Evolutionary conservation across 1,140 invertebrate genomes (phyloP).

Genomic region (Musca domestica): DNA sequence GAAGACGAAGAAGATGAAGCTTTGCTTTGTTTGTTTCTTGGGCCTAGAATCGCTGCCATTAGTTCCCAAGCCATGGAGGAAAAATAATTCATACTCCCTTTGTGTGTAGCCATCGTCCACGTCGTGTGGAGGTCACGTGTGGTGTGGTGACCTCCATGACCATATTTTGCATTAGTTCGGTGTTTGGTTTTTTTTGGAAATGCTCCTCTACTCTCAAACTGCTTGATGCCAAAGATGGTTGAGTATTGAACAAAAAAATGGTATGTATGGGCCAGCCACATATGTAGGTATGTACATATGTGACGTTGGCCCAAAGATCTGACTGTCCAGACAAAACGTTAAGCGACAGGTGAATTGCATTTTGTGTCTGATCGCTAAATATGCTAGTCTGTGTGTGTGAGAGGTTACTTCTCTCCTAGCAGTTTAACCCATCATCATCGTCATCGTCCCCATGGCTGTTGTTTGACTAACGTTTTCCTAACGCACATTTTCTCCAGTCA

Average conservation of each 20-base stretch:
- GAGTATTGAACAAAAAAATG: neutral
- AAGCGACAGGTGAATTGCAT: slow-evolving; percentile 14
- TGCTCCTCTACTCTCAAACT: neutral
- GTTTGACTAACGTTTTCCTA: slow-evolving; percentile 15
- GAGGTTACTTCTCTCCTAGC: too few species aligned
- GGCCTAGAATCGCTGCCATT: neutral
- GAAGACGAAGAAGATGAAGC: neutral
- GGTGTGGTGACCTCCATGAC: slow-evolving; percentile 28
- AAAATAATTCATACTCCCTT: neutral
- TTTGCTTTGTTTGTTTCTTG: neutral
- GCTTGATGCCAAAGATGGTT: neutral
- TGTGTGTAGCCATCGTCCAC: neutral
- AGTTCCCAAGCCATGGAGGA: slow-evolving; percentile 10
- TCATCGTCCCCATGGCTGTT: too few species aligned
- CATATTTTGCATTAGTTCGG: slow-evolving; percentile 27
- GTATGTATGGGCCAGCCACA: neutral
- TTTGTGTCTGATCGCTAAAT: slow-evolving; percentile 7
- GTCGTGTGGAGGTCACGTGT: slow-evolving; percentile 27
- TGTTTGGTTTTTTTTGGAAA: neutral
- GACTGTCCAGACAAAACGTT: neutral
- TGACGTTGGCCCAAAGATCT: slow-evolving; percentile 1
- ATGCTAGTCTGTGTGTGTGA: neutral
- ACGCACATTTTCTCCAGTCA: slow-evolving; percentile 1
- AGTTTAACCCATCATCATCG: too few species aligned
- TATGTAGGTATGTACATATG: neutral